Conservation (phyloP, 2,113 vertebrate species). For the Pluvianellus socialis region DNA sequence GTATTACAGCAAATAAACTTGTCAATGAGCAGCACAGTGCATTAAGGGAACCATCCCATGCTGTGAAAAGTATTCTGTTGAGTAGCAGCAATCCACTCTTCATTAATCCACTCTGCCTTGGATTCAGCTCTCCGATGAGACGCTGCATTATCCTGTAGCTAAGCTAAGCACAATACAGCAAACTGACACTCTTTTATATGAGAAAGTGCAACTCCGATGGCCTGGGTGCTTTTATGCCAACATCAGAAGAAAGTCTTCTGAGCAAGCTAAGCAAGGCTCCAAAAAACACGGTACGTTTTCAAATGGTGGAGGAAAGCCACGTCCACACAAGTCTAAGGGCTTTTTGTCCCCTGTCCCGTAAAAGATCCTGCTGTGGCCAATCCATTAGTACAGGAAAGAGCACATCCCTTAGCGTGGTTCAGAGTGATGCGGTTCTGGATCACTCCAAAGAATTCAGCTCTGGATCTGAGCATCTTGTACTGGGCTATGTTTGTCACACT, state of each 20-base stretch:
- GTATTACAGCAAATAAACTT: constrained; percentile 44
- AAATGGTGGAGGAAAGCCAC: fast-evolving
- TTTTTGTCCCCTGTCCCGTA: not conserved
- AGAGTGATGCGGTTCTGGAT: not conserved
- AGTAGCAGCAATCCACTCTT: constrained; percentile 38
- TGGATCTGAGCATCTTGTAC: too few relatives aligned
- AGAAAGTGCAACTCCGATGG: not conserved
- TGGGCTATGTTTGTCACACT: fast-evolving
- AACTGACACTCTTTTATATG: not conserved
- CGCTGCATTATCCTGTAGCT: not conserved
- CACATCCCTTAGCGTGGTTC: too few relatives aligned
- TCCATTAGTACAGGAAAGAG: not conserved
- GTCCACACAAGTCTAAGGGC: fast-evolving
- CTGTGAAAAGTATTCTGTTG: constrained; percentile 25
- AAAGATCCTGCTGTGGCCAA: not conserved
- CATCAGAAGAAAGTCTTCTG: not conserved
- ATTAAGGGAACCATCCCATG: not conserved
- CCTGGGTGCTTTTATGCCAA: not conserved
- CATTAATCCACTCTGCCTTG: constrained; percentile 44
- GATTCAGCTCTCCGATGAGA: not conserved
- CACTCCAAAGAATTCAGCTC: not conserved
- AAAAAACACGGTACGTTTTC: fast-evolving
- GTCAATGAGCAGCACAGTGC: constrained; percentile 10
- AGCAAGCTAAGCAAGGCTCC: not conserved
- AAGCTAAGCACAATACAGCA: not conserved